These are phyloP conservation scores for Neodiprion virginianus DNA, from an alignment of 1,140 invertebrate genomes.

Conservation along the genomic window DNA sequence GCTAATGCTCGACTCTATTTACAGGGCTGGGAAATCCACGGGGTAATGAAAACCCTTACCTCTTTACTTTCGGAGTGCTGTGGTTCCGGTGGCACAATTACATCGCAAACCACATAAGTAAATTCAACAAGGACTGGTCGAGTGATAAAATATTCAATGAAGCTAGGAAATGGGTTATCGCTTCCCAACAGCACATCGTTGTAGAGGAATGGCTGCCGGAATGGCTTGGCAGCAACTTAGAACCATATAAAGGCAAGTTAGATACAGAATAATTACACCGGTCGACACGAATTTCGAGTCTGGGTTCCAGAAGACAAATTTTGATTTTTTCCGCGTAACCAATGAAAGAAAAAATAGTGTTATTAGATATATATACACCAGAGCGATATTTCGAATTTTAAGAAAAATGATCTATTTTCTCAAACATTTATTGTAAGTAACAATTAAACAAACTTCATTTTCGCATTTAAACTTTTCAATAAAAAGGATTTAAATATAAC, in stretches of 20 bases:
- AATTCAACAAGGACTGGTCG: slow-evolving; percentile 54
- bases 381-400: no score
- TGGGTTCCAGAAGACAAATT: no score
- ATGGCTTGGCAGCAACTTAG: slow-evolving; percentile 49
- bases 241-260: slow-evolving; percentile 41
- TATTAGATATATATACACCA: no score
- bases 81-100: slow-evolving; percentile 72
- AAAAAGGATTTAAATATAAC: no score
- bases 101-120: slow-evolving; percentile 57
- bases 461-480: no score
- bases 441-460: no score
- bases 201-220: slow-evolving; percentile 64
- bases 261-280: background rate
- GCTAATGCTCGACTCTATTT: slow-evolving; percentile 14
- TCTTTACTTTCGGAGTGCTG: slow-evolving; percentile 64
- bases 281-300: no score
- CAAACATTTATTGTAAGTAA: no score
- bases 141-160: slow-evolving; percentile 66
- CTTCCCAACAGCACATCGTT: slow-evolving; percentile 63
- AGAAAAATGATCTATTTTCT: no score
- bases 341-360: no score
- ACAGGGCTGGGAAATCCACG: slow-evolving; percentile 69
- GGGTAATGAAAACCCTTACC: slow-evolving; percentile 68
- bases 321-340: no score
- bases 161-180: slow-evolving; percentile 68